These are phyloP conservation scores for Trididemnum miniatum DNA, from an alignment of 23 tunicate species.

Conservation along the genomic window DNA sequence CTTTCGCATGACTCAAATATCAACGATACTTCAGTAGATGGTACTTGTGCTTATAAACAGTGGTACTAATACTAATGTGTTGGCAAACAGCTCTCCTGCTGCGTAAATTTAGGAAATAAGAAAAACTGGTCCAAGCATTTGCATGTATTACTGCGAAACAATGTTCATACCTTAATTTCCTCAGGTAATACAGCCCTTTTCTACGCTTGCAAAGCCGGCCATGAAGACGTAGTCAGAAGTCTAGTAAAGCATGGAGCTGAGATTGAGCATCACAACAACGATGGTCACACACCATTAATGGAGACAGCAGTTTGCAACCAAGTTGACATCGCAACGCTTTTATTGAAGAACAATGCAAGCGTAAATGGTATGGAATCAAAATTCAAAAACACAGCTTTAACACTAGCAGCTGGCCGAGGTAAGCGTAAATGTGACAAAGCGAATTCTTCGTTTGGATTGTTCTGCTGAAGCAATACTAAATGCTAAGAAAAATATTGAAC, in stretches of 20 bases:
- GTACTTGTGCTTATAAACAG: no score
- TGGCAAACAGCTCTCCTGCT: no score
- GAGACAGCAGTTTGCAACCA: constrained; percentile 96
- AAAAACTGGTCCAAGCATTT: no score
- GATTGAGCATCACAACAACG: constrained; percentile 70
- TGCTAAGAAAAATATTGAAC: no score
- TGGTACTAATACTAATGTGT: no score
- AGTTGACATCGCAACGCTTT: constrained; percentile 65
- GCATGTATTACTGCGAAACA: no score
- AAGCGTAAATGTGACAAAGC: no score
- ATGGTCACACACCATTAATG: constrained; percentile 94
- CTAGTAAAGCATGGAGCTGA: constrained; percentile 77
- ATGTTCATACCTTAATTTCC: no score
- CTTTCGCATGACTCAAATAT: constrained; percentile 73
- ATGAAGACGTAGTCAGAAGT: constrained; percentile 58
- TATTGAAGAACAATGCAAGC: constrained; percentile 77
- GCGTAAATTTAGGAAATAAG: no score
- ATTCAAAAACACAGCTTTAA: constrained; percentile 80
- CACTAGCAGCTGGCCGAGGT: constrained; percentile 92
- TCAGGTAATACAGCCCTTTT: constrained; percentile 91
- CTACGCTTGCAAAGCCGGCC: constrained; percentile 87
- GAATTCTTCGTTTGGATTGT: no score
- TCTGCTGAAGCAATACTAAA: no score
- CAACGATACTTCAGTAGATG: constrained; percentile 86
- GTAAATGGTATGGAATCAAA: constrained; percentile 74